phyloP scores from a whole-genome alignment of 2,888 invertebrate genomes.

The Synergus japonicus region DNA sequence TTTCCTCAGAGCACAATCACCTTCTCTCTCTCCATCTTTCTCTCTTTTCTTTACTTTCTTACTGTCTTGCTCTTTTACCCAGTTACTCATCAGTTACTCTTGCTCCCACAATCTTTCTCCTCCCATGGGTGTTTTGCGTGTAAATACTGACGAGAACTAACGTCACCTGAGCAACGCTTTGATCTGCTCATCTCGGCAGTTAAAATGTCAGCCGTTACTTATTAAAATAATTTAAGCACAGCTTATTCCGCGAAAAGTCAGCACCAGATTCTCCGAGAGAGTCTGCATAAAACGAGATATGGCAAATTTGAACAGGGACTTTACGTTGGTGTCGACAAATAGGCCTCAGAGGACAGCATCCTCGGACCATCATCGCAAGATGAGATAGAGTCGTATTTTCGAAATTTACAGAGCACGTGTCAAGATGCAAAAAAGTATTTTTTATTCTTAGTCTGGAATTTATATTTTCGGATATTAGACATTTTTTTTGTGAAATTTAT shows the following conservation, averaged over 20 bases:
- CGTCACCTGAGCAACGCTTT: slow-evolving; percentile 68
- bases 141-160: slow-evolving; percentile 67
- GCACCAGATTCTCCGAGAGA: background rate
- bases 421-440: background rate
- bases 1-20: slow-evolving; percentile 36
- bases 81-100: slow-evolving; percentile 10
- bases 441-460: background rate
- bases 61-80: slow-evolving; percentile 6
- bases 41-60: background rate
- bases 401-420: background rate
- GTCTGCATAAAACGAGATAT: slow-evolving; percentile 16
- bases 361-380: background rate
- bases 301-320: slow-evolving; percentile 1
- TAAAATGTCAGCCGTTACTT: slow-evolving; percentile 70
- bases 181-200: slow-evolving; percentile 70
- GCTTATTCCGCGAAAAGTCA: slow-evolving; percentile 13
- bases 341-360: slow-evolving; percentile 3
- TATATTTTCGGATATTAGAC: background rate
- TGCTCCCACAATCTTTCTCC: slow-evolving; percentile 22
- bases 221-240: slow-evolving; percentile 69
- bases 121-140: slow-evolving; percentile 63
- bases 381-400: slow-evolving; percentile 18
- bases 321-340: slow-evolving; percentile 29
- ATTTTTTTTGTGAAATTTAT: background rate
- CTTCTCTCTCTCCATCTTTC: slow-evolving; percentile 23